Evolutionary conservation across 2,888 invertebrate genomes (phyloP).

Genomic region (Aproaerema taeniolella): DNA sequence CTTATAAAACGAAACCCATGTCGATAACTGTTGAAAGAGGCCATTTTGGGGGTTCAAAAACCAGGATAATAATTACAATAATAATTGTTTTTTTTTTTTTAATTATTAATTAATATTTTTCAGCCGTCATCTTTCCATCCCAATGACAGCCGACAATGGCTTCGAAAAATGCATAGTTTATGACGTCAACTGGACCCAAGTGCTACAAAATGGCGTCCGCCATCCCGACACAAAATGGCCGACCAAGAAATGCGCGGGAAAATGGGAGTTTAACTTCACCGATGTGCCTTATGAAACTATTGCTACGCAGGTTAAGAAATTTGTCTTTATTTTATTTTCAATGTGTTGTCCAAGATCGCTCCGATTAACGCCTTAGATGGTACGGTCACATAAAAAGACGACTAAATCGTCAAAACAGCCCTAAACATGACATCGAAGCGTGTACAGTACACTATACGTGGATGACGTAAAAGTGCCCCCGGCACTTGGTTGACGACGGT

Average conservation of each 20-base stretch:
- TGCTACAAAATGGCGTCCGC: constrained; percentile 35
- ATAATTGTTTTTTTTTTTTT: too few species aligned
- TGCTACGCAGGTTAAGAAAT: constrained; percentile 45
- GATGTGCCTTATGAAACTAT: constrained; percentile 65
- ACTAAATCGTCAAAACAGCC: neutral
- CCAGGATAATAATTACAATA: too few species aligned
- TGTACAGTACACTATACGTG: too few species aligned
- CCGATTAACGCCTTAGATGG: neutral
- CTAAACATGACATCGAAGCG: neutral
- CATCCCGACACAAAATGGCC: constrained; percentile 49
- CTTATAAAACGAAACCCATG: too few species aligned
- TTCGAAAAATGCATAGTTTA: constrained; percentile 55
- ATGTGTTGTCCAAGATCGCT: neutral
- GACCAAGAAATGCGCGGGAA: constrained; percentile 40
- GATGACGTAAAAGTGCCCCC: too few species aligned
- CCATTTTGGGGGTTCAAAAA: too few species aligned
- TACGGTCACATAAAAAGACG: neutral
- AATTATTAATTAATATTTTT: constrained; percentile 21
- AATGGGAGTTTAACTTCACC: constrained; percentile 62
- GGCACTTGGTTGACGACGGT: too few species aligned
- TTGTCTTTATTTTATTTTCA: neutral
- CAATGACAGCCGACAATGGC: constrained; percentile 25
- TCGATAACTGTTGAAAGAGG: too few species aligned
- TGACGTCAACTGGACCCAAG: constrained; percentile 49
- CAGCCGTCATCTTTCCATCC: constrained; percentile 60